Percentiles rank a stretch among this genome's conserved stretches.
Evolutionary conservation across 1,140 invertebrate species (phyloP).

Genomic region (Lepidurus packardi): DNA sequence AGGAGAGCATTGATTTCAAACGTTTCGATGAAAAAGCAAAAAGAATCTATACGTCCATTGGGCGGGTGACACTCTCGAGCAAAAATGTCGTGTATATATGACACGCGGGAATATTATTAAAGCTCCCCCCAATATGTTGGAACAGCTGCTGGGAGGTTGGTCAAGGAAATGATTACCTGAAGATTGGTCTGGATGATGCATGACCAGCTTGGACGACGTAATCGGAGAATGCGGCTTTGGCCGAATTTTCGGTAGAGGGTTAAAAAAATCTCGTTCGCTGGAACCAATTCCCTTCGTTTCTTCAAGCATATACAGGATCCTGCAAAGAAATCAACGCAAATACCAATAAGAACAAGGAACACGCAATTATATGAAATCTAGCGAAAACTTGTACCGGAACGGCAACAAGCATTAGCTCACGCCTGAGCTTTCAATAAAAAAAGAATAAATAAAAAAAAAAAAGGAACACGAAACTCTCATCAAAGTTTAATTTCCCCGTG

Average conservation of each 20-base stretch:
- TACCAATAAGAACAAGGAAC: too few species aligned
- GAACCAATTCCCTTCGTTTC: neutral
- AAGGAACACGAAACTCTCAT: too few species aligned
- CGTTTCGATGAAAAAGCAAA: constrained; percentile 8
- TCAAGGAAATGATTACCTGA: constrained; percentile 18
- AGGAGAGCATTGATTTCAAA: neutral
- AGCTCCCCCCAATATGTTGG: neutral
- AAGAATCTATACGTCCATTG: neutral
- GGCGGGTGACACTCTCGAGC: neutral
- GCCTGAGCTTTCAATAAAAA: too few species aligned
- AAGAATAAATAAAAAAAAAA: too few species aligned
- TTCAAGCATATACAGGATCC: neutral
- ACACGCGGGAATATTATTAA: constrained; percentile 1
- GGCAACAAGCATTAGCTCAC: too few species aligned
- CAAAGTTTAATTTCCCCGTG: too few species aligned
- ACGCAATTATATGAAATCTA: too few species aligned
- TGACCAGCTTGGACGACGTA: constrained; percentile 13
- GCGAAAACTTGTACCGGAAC: too few species aligned
- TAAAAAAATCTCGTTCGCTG: neutral
- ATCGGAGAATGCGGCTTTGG: neutral
- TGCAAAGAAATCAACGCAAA: neutral
- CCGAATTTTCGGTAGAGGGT: neutral
- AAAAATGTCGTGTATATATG: constrained; percentile 22
- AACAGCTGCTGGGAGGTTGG: constrained; percentile 6
- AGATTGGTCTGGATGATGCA: constrained; percentile 18